phyloP scores from a whole-genome alignment of 2,888 invertebrate genomes.

The Tetranychus truncatus region DNA sequence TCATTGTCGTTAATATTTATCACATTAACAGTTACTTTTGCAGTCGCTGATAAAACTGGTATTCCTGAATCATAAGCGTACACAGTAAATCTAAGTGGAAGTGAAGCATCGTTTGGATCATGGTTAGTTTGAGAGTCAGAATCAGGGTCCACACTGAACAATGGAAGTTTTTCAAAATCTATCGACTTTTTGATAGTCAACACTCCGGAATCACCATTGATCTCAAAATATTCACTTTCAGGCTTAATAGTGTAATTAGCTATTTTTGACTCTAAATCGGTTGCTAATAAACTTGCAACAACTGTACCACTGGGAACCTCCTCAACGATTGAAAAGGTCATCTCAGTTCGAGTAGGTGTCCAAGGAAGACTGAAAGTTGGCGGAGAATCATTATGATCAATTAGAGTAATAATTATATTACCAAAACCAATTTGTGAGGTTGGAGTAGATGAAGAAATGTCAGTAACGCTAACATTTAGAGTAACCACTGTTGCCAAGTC shows the following conservation, averaged over 20 bases:
- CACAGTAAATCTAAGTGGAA: slow-evolving; percentile 49
- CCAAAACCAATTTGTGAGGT: slow-evolving; percentile 43
- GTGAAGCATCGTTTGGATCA: neutral
- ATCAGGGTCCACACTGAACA: neutral
- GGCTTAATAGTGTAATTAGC: slow-evolving; percentile 48
- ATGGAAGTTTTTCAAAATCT: slow-evolving; percentile 52
- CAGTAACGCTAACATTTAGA: slow-evolving; percentile 40
- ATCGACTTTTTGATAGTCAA: slow-evolving; percentile 56
- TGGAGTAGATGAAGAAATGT: slow-evolving; percentile 15
- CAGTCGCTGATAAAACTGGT: slow-evolving; percentile 58
- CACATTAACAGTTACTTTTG: slow-evolving; percentile 54
- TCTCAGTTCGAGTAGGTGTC: slow-evolving; percentile 46
- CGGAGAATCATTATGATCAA: slow-evolving; percentile 43
- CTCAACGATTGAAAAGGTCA: slow-evolving; percentile 51
- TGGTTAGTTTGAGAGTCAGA: neutral
- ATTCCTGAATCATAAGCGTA: slow-evolving; percentile 68
- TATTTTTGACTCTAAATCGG: slow-evolving; percentile 60
- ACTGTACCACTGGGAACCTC: slow-evolving; percentile 62
- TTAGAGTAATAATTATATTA: slow-evolving; percentile 43
- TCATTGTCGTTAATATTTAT: slow-evolving; percentile 72
- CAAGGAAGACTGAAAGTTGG: slow-evolving; percentile 51
- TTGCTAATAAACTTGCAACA: slow-evolving; percentile 55
- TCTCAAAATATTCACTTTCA: slow-evolving; percentile 55
- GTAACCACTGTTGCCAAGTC: slow-evolving; percentile 50
- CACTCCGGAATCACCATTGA: slow-evolving; percentile 62